These are phyloP conservation scores for Actinia equina DNA, from an alignment of 64 coral and sea anemone species.

Conservation along the genomic window DNA sequence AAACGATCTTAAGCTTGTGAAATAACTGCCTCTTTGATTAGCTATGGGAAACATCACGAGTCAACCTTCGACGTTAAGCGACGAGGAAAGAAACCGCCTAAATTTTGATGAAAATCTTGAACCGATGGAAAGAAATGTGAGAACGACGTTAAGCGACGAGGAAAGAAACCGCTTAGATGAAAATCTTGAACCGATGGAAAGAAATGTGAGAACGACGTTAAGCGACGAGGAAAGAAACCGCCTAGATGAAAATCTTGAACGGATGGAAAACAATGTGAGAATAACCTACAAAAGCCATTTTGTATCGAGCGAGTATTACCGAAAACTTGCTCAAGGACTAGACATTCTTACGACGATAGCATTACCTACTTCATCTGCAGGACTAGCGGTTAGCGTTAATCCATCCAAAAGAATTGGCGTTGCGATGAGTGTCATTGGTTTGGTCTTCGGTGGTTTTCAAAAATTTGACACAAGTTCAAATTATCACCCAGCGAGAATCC, in stretches of 20 bases:
- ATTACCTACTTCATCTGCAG: conserved; percentile 20
- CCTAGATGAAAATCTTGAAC: conserved; percentile 5
- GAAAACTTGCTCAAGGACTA: conserved; percentile 14
- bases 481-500: background rate
- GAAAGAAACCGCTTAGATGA: conserved; percentile 2
- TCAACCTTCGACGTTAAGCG: background rate
- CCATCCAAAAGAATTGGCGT: conserved; percentile 3
- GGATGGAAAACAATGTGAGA: conserved; percentile 36
- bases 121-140: conserved; percentile 30
- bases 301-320: conserved; percentile 37
- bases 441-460: conserved; percentile 20
- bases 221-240: conserved; percentile 1
- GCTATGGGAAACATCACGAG: background rate
- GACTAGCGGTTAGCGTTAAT: background rate
- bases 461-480: background rate
- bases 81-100: background rate
- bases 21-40: background rate
- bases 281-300: conserved; percentile 44
- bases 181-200: conserved; percentile 18
- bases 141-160: conserved; percentile 20
- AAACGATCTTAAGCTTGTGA: too few species aligned
- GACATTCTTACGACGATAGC: background rate
- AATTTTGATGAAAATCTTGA: conserved; percentile 6
- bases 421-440: conserved; percentile 1
- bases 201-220: conserved; percentile 26